Evolutionary conservation across 2,797 vertebrate genomes (phyloP).

Genomic region (Melanotaenia trifasciata): DNA sequence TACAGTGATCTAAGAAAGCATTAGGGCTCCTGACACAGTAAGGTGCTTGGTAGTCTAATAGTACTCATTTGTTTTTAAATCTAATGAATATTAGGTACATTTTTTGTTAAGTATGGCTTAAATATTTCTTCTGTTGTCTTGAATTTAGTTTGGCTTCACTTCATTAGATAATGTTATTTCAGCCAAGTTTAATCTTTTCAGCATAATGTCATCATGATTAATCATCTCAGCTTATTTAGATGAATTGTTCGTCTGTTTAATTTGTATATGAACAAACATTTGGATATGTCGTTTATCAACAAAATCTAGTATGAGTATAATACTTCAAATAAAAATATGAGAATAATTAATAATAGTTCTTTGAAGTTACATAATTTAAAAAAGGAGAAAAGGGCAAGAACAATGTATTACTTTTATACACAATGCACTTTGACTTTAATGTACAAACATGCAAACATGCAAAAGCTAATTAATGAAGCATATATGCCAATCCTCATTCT

Average conservation of each 20-base stretch:
- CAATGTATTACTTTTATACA: not conserved
- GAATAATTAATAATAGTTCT: constrained; percentile 69
- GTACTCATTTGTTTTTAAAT: no score
- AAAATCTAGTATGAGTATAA: constrained; percentile 61
- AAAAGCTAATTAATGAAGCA: constrained; percentile 6
- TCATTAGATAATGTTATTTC: constrained; percentile 35
- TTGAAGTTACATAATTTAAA: constrained; percentile 48
- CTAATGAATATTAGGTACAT: not conserved
- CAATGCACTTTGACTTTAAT: not conserved
- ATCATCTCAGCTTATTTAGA: constrained; percentile 70
- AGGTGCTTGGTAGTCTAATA: no score
- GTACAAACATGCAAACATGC: not conserved
- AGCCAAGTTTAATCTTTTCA: constrained; percentile 25
- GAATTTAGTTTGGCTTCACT: constrained; percentile 26
- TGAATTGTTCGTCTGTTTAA: constrained; percentile 66
- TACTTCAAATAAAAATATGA: constrained; percentile 71
- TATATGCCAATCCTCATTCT: not conserved
- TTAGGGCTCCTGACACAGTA: no score
- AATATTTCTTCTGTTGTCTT: constrained; percentile 19
- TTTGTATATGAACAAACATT: constrained; percentile 77
- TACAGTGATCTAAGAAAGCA: no score
- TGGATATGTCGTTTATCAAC: constrained; percentile 74
- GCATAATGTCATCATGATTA: constrained; percentile 73
- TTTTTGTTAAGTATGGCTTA: not conserved
- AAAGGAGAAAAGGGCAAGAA: not conserved